Evolutionary conservation across 2,888 invertebrate genomes (phyloP), one percentile per base, ranked within the genome.

Genomic region (Dioctria linearis): DNA sequence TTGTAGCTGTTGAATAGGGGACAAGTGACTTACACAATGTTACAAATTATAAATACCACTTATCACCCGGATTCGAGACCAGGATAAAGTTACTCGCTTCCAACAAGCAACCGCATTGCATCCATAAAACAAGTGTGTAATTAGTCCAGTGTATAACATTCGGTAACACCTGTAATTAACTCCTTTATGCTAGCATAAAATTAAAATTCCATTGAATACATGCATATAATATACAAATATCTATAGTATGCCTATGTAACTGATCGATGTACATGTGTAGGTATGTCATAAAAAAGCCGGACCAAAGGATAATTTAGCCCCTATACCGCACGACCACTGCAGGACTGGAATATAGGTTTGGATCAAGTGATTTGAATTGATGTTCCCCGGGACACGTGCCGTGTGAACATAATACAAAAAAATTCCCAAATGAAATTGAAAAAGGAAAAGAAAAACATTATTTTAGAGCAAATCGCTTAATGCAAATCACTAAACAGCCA

Each of bases 91-190:
- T 6, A 46, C 49, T 9, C 49, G 9, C 49, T 59, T 3, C n/a
- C 25, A 5, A 59, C n/a, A 59, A 59, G 13, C 25, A 46, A 3
- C 51, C 54, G 51, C 39, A 71, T 13, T 71, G 71, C 71, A 54
- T 40, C 71, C 71, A 67, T 71, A 51, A 71, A 71, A 71, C 71
- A 71, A 71, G 51, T 51, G 49, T 40, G 71, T 71, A 71, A 71
- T 71, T 71, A 71, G 71, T 71, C 46, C 71, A 71, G 51, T 71
- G 71, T 54, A 71, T 71, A 42, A 71, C 71, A 71, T 71, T 51
- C 71, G 71, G 71, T 51, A 71, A 51, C 71, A 71, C 71, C 71
- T 71, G 71, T 71, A 71, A 71, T 71, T 71, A 71, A 54, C 71
- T 54, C 11, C n/a, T 5, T 51, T 51, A 37, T 42, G 54, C 51